A percentile compares a stretch with the other conserved stretches of the same genome.
Evolutionary conservation across 2,797 vertebrate species (phyloP).

Genomic region (Brotula barbata): DNA sequence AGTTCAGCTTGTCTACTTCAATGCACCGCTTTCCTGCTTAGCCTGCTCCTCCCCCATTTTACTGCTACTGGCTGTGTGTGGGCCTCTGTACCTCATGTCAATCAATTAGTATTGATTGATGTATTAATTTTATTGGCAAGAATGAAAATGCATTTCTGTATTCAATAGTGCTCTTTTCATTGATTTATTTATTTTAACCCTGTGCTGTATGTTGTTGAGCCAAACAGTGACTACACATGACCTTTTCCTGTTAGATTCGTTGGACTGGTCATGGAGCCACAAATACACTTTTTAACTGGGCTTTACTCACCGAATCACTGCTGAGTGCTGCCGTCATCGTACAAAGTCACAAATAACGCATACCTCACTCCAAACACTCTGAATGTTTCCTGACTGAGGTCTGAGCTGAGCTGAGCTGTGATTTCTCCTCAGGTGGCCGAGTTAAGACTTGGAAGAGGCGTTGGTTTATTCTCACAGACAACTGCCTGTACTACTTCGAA

Average conservation of each 20-base stretch:
- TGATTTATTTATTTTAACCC: constrained; percentile 15
- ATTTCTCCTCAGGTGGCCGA: constrained; percentile 85
- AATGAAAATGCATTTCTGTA: constrained; percentile 18
- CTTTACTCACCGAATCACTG: constrained; percentile 30
- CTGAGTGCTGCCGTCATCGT: constrained; percentile 18
- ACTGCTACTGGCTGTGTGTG: constrained; percentile 62
- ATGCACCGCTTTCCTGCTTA: constrained; percentile 52
- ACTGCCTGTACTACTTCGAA: constrained; percentile 99
- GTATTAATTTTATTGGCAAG: constrained; percentile 20
- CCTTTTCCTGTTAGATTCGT: constrained; percentile 33
- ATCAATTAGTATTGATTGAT: constrained; percentile 42
- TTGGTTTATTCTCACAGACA: constrained; percentile 98
- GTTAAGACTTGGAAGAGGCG: constrained; percentile 99
- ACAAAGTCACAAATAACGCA: not conserved
- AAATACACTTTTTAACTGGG: not conserved
- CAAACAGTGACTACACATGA: constrained; percentile 25
- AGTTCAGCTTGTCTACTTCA: constrained; percentile 29
- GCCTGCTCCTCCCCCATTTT: constrained; percentile 54
- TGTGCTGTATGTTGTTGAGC: constrained; percentile 29
- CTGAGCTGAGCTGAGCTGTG: constrained; percentile 29
- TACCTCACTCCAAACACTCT: constrained; percentile 10
- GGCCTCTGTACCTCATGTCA: constrained; percentile 57
- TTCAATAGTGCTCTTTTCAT: not conserved
- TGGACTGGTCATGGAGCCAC: constrained; percentile 7
- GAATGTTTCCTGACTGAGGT: not conserved